Evolutionary conservation across 2,888 invertebrate genomes (phyloP).

Genomic region (Philopedon plagiatum): DNA sequence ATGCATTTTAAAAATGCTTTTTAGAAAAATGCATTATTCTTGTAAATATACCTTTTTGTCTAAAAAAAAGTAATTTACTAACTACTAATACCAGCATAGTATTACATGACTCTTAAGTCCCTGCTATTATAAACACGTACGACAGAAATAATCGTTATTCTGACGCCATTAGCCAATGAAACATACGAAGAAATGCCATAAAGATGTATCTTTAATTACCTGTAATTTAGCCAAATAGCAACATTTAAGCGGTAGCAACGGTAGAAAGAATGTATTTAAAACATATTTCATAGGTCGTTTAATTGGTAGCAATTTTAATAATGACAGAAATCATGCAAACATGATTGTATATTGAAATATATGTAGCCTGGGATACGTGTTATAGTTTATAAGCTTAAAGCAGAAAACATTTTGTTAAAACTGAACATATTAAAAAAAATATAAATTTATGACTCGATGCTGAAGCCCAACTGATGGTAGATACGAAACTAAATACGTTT

Average conservation of each 20-base stretch:
- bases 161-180: not conserved
- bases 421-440: too few relatives aligned
- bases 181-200: not conserved
- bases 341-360: not conserved
- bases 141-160: not conserved
- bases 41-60: too few relatives aligned
- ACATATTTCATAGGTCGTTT: conserved; percentile 5
- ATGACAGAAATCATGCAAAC: conserved; percentile 14
- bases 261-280: conserved; percentile 5
- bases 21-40: too few relatives aligned
- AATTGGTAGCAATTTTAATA: conserved; percentile 20
- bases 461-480: too few relatives aligned
- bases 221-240: not conserved
- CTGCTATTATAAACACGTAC: not conserved
- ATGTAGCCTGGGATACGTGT: not conserved
- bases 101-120: not conserved
- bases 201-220: not conserved
- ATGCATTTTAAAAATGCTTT: too few relatives aligned
- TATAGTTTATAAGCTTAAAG: not conserved
- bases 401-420: not conserved
- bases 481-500: too few relatives aligned
- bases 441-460: too few relatives aligned
- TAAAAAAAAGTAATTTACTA: too few relatives aligned
- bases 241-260: conserved; percentile 10
- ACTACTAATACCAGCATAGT: not conserved